A percentile compares a stretch with the other conserved stretches of the same genome.
phyloP scores from a whole-genome alignment of 1,140 invertebrate species.

The Papilio machaon region DNA sequence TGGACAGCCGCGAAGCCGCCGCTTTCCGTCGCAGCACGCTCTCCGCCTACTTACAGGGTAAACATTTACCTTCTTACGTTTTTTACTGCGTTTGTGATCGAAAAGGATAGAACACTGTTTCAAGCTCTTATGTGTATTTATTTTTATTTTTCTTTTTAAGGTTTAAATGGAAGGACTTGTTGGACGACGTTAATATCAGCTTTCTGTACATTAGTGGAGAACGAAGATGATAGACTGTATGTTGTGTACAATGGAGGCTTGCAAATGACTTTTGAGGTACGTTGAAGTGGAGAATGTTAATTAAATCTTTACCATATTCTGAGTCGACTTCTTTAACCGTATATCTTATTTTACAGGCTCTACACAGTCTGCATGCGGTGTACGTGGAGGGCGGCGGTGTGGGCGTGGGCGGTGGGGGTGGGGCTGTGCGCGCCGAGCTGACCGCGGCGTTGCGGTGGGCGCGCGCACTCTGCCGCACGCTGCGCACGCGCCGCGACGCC shows the following conservation, averaged over 20 bases:
- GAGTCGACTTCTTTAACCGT: too few species aligned
- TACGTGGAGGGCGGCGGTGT: conserved; percentile 95
- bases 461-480: conserved; percentile 87
- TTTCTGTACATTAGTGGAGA: conserved; percentile 93
- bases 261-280: conserved; percentile 92
- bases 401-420: conserved; percentile 88
- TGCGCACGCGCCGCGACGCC: conserved; percentile 85
- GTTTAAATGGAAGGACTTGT: conserved; percentile 90
- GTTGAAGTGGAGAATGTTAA: conserved; percentile 39
- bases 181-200: conserved; percentile 96
- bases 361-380: conserved; percentile 95
- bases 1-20: conserved; percentile 85
- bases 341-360: conserved; percentile 82
- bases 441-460: conserved; percentile 92
- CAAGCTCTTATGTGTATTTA: not conserved
- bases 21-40: conserved; percentile 92
- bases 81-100: not conserved
- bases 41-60: conserved; percentile 89
- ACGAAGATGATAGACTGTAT: conserved; percentile 93
- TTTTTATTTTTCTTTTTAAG: conserved; percentile 71
- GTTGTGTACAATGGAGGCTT: conserved; percentile 94
- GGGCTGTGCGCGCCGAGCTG: conserved; percentile 87
- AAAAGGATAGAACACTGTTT: too few species aligned
- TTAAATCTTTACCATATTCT: too few species aligned
- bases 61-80: conserved; percentile 24